Evolutionary conservation across 1,140 invertebrate species (phyloP), one percentile per base, ranked within the genome.

Genomic region (Drosophila sulfurigaster): DNA sequence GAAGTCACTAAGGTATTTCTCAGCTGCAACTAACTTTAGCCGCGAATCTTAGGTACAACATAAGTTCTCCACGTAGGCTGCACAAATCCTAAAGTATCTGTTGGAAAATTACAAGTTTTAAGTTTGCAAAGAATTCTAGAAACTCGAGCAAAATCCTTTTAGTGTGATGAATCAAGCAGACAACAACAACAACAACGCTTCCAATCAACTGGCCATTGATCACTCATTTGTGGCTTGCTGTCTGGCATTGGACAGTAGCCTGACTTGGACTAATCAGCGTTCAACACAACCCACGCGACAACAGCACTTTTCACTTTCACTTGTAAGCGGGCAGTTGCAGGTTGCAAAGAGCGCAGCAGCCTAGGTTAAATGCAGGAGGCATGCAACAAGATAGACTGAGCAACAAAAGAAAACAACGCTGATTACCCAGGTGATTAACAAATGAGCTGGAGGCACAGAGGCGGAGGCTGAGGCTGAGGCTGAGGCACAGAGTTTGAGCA

Each of bases 401-500:
- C 62, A 73, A 35, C 51, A 74, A 25, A 32, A 45, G 52, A 63
- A 77, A 32, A 62, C 51, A 63, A 69, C 67, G 60, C 72, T 82
- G 79, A 82, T 82, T 83, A 83, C 66, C 66, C 72, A 64, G 45
- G 41, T 71, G 76, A 82, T 82, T 82, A 72, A 73, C 76, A 79
- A 82, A 82, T 82, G 81, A 79, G 75, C 67, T 75, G n/a, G 58
- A 64, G 28, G 41, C 58, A 43, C 59, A 67, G 58, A 62, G 68
- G 20, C 20, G 20, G 0, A 20, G 16, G n/a, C n/a, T n/a, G n/a
- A 16, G 20, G 20, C 20, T 20, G 20, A 25, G 3, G 20, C 20
- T 25, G 58, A 64, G 28, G 41, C 58, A 43, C 59, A 67, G 58
- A 62, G 68, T 25, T 57, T 51, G 49, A 11, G 43, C 52, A 28